These are phyloP conservation scores for Gerosis bhagava DNA, from an alignment of 2,888 invertebrate genomes.

Conservation along the genomic window DNA sequence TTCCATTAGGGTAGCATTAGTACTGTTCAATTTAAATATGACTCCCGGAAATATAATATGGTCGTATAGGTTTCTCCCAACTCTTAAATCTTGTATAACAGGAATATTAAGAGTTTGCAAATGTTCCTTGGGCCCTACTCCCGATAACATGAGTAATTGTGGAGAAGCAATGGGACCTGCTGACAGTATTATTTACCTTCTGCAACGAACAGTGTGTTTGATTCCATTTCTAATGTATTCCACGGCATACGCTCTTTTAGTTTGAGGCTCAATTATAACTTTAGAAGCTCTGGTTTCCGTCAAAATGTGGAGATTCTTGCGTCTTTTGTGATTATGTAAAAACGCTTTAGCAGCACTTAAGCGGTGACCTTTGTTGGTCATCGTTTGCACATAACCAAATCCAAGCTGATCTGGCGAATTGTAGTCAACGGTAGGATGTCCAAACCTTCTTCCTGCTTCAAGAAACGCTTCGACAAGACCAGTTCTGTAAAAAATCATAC, in stretches of 20 bases:
- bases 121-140: conserved; percentile 83
- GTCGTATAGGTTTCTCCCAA: conserved; percentile 86
- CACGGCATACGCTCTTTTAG: conserved; percentile 86
- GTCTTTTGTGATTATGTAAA: conserved; percentile 82
- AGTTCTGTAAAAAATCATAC: conserved; percentile 67
- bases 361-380: conserved; percentile 83
- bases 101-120: conserved; percentile 82
- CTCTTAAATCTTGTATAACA: conserved; percentile 83
- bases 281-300: conserved; percentile 66
- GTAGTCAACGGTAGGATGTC: conserved; percentile 82
- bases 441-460: conserved; percentile 81
- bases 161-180: conserved; percentile 95
- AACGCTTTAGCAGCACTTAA: conserved; percentile 87
- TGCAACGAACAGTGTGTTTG: conserved; percentile 80
- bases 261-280: conserved; percentile 72
- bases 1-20: conserved; percentile 66
- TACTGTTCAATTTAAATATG: conserved; percentile 65
- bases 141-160: conserved; percentile 95
- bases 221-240: conserved; percentile 83
- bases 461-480: conserved; percentile 80
- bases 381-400: conserved; percentile 77
- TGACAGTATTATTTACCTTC: conserved; percentile 91
- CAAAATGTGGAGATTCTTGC: conserved; percentile 84
- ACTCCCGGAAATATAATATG: conserved; percentile 81
- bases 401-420: conserved; percentile 84